Base-by-base conservation (phyloP, 2,113 vertebrate genomes). In the Isichthys henryi region DNA sequence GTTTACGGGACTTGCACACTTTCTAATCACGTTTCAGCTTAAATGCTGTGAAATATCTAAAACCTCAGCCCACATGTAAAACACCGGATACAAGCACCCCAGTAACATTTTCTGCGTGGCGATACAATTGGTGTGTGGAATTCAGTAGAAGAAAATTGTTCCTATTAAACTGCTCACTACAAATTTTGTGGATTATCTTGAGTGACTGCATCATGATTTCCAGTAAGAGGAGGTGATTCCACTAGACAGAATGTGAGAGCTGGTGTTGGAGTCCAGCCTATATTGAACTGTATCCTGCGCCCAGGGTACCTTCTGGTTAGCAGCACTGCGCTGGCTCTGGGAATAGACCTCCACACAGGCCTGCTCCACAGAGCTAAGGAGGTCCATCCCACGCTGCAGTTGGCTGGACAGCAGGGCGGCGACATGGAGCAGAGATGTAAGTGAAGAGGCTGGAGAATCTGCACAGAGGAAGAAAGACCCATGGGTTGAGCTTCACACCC, bases 281-380 rank as follows among this genome's bases (percentile, higher is more conserved):
- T 13, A 27, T 31, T 13, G 66, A 35, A 15, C 66, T 1, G 15
- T 48, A 17, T 46, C 19, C 17, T 1, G 0, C 15, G 1, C 35
- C 7, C 3, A 3, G 88, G 90, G 88, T 95, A 99, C 98, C 98
- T 97, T 96, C 48, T 95, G 97, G 88, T 92, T 97, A 90, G 94
- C 86, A 17, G 94, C 92, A 35, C 96, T 96, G 53, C 96, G 97
- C 45, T 99, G 98, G 77, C 96, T 96, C 52, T 92, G 84, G 2
- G 95, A 95, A 91, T 98, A 99, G 0, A 96, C 95, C 90, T 98
- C 96, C 91, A 94, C 94, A 91, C 98, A 99, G 35, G 97, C 97
- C 85, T 96, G 97, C 90, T 95, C 95, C 93, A 99, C 96, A 77
- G 98, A 96, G 43, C 95, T 97, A 27, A 95, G 95, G 89, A 99